These are phyloP conservation scores for Xenopus laevis DNA, from an alignment of 2,113 vertebrate genomes.

Conservation along the genomic window DNA sequence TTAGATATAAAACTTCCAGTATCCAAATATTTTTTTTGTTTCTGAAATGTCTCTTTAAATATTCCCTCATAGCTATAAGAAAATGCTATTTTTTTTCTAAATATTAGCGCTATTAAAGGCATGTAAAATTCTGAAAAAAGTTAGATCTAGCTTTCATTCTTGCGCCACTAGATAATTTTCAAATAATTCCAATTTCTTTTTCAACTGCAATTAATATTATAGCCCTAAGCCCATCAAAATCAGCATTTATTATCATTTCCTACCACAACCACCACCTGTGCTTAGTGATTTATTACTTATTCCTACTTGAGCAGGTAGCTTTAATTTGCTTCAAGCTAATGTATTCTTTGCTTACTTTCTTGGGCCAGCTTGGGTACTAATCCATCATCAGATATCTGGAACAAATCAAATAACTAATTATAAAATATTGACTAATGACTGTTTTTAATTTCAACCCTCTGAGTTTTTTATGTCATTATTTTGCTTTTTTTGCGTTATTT, in stretches of 20 bases:
- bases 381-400: not conserved
- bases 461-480: not conserved
- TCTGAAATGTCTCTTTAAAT: too few relatives aligned
- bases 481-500: not conserved
- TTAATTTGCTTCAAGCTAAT: not conserved
- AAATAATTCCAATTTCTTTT: not conserved
- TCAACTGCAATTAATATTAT: not conserved
- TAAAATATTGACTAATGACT: conserved; percentile 4
- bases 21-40: too few relatives aligned
- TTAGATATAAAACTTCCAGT: too few relatives aligned
- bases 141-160: too few relatives aligned
- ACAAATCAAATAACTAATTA: conserved; percentile 4
- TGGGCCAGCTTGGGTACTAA: not conserved
- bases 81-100: too few relatives aligned
- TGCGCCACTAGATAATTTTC: not conserved
- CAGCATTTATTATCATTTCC: not conserved
- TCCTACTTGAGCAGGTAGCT: not conserved
- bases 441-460: not conserved
- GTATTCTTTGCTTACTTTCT: conserved; percentile 1
- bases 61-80: too few relatives aligned
- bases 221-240: not conserved
- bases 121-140: too few relatives aligned
- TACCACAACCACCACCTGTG: not conserved
- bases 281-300: not conserved
- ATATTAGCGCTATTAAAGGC: too few relatives aligned